These are phyloP conservation scores for Leptopilina syphax DNA, from an alignment of 2,888 invertebrate genomes.

Conservation along the genomic window DNA sequence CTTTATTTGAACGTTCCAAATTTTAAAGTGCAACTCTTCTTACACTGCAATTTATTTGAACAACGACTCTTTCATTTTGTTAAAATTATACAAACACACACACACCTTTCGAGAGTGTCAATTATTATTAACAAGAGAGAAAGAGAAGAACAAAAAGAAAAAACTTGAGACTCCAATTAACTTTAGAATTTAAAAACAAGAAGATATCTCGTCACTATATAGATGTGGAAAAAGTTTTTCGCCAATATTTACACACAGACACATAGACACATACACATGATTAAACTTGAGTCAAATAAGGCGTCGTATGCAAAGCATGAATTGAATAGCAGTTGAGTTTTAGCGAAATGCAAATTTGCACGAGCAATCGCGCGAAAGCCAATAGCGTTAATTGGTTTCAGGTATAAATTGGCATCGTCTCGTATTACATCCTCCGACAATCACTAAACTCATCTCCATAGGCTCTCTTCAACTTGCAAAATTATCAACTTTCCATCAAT, in stretches of 20 bases:
- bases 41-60: background rate
- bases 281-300: constrained; percentile 37
- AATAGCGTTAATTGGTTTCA: constrained; percentile 63
- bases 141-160: background rate
- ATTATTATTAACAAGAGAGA: background rate
- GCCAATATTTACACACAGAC: constrained; percentile 31
- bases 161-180: constrained; percentile 29
- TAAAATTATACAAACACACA: background rate
- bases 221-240: constrained; percentile 3
- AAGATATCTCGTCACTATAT: constrained; percentile 6
- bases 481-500: constrained; percentile 47
- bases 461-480: constrained; percentile 42
- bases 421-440: constrained; percentile 40
- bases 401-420: constrained; percentile 56
- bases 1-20: no score
- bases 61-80: background rate
- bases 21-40: no score
- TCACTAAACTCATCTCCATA: constrained; percentile 40
- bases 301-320: constrained; percentile 38
- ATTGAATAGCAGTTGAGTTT: constrained; percentile 44
- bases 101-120: background rate
- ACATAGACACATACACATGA: constrained; percentile 14
- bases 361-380: constrained; percentile 61
- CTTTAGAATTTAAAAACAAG: background rate
- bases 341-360: constrained; percentile 54